Percentiles rank a stretch among this genome's conserved stretches.
These are phyloP conservation scores for Parasteatoda lunata DNA, from an alignment of 2,888 invertebrate species.

Conservation along the genomic window DNA sequence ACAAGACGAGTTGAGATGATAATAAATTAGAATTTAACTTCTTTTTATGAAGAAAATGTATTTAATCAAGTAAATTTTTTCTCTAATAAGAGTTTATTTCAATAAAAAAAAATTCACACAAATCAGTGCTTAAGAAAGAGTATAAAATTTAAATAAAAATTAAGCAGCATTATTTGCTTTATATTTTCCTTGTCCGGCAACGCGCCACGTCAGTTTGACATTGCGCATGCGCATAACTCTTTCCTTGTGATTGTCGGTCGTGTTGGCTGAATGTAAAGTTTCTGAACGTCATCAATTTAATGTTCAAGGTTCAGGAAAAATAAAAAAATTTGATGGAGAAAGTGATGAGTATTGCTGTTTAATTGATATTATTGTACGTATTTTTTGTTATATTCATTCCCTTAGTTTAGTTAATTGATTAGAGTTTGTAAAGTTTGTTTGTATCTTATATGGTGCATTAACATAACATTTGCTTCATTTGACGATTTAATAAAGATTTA, in stretches of 20 bases:
- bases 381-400: neutral
- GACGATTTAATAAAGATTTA: too few relatives aligned
- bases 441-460: too few relatives aligned
- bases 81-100: too few relatives aligned
- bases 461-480: too few relatives aligned
- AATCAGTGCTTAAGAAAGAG: neutral
- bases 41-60: too few relatives aligned
- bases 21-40: too few relatives aligned
- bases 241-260: slow-evolving; percentile 64
- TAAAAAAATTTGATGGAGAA: slow-evolving; percentile 57
- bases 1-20: too few relatives aligned
- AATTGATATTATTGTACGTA: slow-evolving; percentile 30
- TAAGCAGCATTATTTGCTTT: neutral
- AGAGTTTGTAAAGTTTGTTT: too few relatives aligned
- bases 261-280: slow-evolving; percentile 61
- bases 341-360: slow-evolving; percentile 37
- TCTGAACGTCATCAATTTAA: slow-evolving; percentile 66
- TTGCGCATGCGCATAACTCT: slow-evolving; percentile 56
- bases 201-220: slow-evolving; percentile 57
- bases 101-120: too few relatives aligned
- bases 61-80: too few relatives aligned
- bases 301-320: slow-evolving; percentile 67
- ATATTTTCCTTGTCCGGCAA: slow-evolving; percentile 8
- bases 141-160: neutral
- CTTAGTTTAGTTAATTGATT: too few relatives aligned